Evolutionary conservation across 2,888 invertebrate species (phyloP).

Genomic region (Lamellibrachia satsuma): DNA sequence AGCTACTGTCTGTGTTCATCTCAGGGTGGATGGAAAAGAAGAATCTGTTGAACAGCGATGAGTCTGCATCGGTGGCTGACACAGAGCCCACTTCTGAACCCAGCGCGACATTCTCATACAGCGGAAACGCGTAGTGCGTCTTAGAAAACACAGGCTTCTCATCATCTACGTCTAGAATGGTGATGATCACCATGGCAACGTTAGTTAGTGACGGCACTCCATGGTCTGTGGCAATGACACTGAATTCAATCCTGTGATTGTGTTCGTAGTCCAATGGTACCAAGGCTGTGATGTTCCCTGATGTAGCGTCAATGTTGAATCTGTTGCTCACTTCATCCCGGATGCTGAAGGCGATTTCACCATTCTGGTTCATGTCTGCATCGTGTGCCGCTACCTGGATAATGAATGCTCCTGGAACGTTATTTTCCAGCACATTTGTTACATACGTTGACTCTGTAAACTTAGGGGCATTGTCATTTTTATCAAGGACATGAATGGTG

Average conservation of each 20-base stretch:
- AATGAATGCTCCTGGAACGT: slow-evolving; percentile 1
- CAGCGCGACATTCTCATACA: background rate
- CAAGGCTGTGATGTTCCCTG: slow-evolving; percentile 9
- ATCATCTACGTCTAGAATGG: background rate
- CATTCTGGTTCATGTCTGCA: background rate
- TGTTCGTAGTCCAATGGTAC: background rate
- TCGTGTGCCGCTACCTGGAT: background rate
- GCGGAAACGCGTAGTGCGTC: background rate
- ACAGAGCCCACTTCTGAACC: background rate
- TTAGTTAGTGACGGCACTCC: background rate
- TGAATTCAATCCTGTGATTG: background rate
- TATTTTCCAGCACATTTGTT: background rate
- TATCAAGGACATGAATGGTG: background rate
- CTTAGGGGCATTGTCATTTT: slow-evolving; percentile 17
- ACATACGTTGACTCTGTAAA: background rate
- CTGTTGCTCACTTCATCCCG: background rate
- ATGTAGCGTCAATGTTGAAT: background rate
- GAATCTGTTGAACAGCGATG: background rate
- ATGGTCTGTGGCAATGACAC: background rate
- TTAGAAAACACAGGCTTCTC: slow-evolving; percentile 20
- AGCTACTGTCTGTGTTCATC: background rate
- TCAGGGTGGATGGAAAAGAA: background rate
- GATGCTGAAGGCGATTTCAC: background rate
- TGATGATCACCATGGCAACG: background rate
- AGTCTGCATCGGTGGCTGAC: background rate